Base-by-base conservation (phyloP, 1,140 invertebrate species). In the Philaenus spumarius region DNA sequence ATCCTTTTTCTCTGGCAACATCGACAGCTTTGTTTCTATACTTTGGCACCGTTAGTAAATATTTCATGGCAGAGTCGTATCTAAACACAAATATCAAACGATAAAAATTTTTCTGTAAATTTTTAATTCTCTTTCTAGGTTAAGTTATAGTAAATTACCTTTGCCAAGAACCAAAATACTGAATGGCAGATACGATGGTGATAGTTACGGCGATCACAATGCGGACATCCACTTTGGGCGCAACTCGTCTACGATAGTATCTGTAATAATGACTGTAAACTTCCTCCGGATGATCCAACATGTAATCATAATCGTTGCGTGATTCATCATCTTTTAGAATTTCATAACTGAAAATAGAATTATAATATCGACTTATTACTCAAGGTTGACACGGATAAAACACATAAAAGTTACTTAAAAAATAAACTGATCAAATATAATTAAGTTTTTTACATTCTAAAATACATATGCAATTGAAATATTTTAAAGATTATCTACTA, bases 221-320 rank as follows among this genome's bases (percentile, higher is more conserved):
- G 55, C 90, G 74, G 15, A 93, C 88, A 75, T 96, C 93, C 4
- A 96, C 90, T 74, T 94, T 93, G 2, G 92, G 92, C 11, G 89
- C 84, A 69, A 91, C 82, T 47, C 87, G 78, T 52, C 88, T 77
- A 26, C 87, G 75, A 74, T 95, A 96, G 71, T 95, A 96, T 58
- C 88, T 80, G 72, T 93, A 96, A 71, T 95, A 95, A 77, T 93
- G 87, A 26, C 84, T 81, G 73, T 93, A 93, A 67, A 90, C 88
- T 63, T 90, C 85, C 68, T 93, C 87, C 48, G 93, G 93, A 77
- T 96, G 87, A 70, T 96, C 93, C 73, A 96, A 78, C 90, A 95
- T 95, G 72, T 95, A 94, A 72, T 96, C 87, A 72, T 96, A 96
- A 73, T 95, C 92, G 43, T 77, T 79, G 62, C 91, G 76, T 14